Percentiles rank a stretch among this genome's conserved stretches.
Conservation (phyloP, 2,113 vertebrate genomes). For the Plotosus lineatus region DNA sequence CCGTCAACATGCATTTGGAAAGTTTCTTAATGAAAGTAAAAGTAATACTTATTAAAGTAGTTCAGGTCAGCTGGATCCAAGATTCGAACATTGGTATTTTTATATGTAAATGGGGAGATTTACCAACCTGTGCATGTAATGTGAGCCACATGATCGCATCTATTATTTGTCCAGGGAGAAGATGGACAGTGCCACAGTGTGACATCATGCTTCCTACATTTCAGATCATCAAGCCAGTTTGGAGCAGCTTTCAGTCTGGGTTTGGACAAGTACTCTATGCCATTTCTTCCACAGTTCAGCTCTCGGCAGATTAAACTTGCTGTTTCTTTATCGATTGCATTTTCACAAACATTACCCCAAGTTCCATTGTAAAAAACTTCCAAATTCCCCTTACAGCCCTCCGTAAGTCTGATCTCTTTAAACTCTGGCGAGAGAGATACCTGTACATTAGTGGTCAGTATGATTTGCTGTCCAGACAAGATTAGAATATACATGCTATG, state of each 20-base stretch:
- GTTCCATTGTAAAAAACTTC: constrained; percentile 53
- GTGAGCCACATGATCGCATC: constrained; percentile 21
- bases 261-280: not conserved
- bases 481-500: not conserved
- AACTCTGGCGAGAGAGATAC: constrained; percentile 24
- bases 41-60: not conserved
- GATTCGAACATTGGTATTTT: no score
- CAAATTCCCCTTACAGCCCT: constrained; percentile 46
- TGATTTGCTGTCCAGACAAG: not conserved
- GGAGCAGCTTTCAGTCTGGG: not conserved
- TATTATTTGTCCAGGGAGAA: constrained; percentile 25
- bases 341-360: constrained; percentile 47
- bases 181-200: constrained; percentile 42
- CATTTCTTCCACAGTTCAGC: constrained; percentile 45
- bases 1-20: not conserved
- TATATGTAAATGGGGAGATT: not conserved
- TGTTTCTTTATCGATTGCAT: constrained; percentile 34
- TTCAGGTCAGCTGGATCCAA: not conserved
- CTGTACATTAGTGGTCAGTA: not conserved
- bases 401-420: constrained; percentile 44
- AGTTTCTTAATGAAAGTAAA: not conserved
- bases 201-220: constrained; percentile 39
- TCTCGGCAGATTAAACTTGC: constrained; percentile 48
- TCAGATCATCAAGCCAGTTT: constrained; percentile 31
- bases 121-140: constrained; percentile 7